A percentile compares a stretch with the other conserved stretches of the same genome.
Conservation (phyloP, 2,113 vertebrate genomes). For the Syrrhaptes paradoxus region DNA sequence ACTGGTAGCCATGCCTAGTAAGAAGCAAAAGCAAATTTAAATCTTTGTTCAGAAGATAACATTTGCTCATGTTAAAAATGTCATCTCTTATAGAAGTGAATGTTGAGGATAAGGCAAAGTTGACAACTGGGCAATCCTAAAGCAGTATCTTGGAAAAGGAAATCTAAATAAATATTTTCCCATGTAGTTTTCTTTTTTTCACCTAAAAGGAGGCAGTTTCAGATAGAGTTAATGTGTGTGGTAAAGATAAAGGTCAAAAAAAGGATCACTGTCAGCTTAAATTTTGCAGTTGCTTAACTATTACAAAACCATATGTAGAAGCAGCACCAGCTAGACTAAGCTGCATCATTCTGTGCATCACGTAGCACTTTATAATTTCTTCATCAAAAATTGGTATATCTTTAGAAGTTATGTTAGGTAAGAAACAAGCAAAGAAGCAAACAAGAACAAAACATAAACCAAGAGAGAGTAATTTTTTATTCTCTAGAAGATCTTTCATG, state of each 20-base stretch:
- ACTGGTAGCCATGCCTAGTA: not conserved
- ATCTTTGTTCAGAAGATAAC: not conserved
- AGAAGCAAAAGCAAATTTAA: not conserved
- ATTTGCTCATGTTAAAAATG: not conserved
- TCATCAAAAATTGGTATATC: not conserved
- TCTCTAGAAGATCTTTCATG: not conserved
- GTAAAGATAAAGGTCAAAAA: not conserved
- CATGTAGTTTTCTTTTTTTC: not conserved
- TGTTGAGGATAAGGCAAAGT: not conserved
- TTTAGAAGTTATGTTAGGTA: not conserved
- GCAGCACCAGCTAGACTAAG: not conserved
- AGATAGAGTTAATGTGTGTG: not conserved
- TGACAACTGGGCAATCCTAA: not conserved
- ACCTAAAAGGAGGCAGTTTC: not conserved
- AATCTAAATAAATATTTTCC: not conserved
- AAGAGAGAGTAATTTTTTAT: not conserved
- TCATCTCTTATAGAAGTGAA: not conserved
- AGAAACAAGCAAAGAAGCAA: not conserved
- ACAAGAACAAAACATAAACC: not conserved
- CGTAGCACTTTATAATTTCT: not conserved
- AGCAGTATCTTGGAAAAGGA: not conserved
- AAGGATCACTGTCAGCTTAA: not conserved
- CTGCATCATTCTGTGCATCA: not conserved
- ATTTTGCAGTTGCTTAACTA: not conserved
- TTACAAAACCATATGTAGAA: not conserved